Evolutionary conservation across 1,140 invertebrate species (phyloP).

Genomic region (Myzus persicae): DNA sequence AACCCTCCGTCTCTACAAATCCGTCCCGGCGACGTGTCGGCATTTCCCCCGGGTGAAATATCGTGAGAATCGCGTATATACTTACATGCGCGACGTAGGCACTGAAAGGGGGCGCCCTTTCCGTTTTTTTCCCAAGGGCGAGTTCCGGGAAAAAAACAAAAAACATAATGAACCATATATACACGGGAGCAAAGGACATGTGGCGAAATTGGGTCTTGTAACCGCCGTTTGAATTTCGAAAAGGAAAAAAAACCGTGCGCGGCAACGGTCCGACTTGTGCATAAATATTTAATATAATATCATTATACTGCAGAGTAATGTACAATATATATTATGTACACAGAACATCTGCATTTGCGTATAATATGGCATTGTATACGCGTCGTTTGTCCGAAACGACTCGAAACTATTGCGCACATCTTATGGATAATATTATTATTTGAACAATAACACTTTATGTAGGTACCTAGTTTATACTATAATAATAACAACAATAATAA

Average conservation of each 20-base stretch:
- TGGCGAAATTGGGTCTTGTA: conserved; percentile 48
- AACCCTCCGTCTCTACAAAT: conserved; percentile 39
- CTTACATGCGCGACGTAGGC: too few species aligned
- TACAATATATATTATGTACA: background rate
- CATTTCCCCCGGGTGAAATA: conserved; percentile 27
- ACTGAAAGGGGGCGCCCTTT: background rate
- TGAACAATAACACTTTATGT: background rate
- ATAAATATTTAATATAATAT: conserved; percentile 7
- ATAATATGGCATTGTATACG: background rate
- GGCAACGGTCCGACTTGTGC: background rate
- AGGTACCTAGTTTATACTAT: background rate
- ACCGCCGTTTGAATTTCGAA: conserved; percentile 51
- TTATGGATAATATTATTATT: background rate
- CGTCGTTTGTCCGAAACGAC: background rate
- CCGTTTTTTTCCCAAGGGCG: conserved; percentile 53
- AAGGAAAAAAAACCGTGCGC: background rate
- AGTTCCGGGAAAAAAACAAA: conserved; percentile 5
- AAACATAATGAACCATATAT: conserved; percentile 1
- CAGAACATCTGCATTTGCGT: background rate
- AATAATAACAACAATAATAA: too few species aligned
- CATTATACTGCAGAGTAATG: background rate
- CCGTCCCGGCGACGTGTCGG: conserved; percentile 9
- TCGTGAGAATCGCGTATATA: conserved; percentile 25
- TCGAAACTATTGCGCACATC: conserved; percentile 3
- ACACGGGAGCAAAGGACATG: background rate